Base-by-base conservation (phyloP, 2,797 vertebrate genomes). In the Anabas testudineus region DNA sequence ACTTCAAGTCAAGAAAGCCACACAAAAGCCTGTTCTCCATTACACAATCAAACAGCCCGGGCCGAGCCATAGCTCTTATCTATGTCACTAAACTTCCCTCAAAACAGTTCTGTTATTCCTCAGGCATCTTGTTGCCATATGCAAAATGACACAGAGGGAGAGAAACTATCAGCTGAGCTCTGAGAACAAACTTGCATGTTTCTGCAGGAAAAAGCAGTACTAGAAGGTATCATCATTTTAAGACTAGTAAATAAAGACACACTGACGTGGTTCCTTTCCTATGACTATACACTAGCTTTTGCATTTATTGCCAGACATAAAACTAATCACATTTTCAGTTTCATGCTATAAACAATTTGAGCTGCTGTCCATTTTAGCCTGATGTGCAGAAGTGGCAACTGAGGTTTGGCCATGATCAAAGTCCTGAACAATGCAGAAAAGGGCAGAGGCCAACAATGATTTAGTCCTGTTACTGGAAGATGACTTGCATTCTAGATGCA, bases 121-220 rank as follows among this genome's bases (percentile, higher is more conserved):
- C 59, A 65, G 62, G 65, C 88, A 90, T 86, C 77, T 88, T 90
- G 83, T 61, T 84, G 65, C 87, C 88, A 90, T 85, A 91, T 88
- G 87, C 78, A 80, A 62, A 76, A 70, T 71, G 16, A 79, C 82
- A 76, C 37, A 59, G 36, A 52, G 26, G 22, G 59, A 70, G 79
- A 78, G 26, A 68, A 80, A 68, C 67, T 58, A 65, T 82, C 73
- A 76, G 78, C 58, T 80, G 77, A 76, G 67, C 59, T 64, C 26
- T 47, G 26, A 2, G 65, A 73, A 78, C 51, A 73, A 45, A 66
- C 52, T 22, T 1, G 32, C 47, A 34, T 63, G 48, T 68, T 71
- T 67, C 47, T 67, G 42, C 28, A 71, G 62, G 13, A 19, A 45
- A 53, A 53, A 34, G 34, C 57, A 46, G 28, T 1, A 2, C 58